Conservation (phyloP, 2,888 invertebrate genomes). For the Emesis russula region DNA sequence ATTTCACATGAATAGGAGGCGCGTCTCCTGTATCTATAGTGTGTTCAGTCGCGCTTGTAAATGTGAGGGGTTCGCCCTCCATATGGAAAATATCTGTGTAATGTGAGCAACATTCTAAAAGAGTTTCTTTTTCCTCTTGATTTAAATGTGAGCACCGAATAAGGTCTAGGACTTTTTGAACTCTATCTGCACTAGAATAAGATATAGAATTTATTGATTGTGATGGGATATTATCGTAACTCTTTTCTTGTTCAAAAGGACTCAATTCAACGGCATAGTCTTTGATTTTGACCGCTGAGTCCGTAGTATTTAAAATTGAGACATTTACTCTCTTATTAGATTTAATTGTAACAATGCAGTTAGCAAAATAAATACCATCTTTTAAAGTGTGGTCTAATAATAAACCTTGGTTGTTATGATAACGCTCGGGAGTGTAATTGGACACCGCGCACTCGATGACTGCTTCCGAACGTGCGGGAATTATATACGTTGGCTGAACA, state of each 20-base stretch:
- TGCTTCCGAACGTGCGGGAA: conserved; percentile 45
- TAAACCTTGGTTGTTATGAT: conserved; percentile 40
- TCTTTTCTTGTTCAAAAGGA: not conserved
- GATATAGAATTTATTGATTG: conserved; percentile 22
- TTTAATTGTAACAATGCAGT: conserved; percentile 66
- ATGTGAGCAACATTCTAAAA: conserved; percentile 41
- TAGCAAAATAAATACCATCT: conserved; percentile 62
- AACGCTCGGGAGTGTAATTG: conserved; percentile 40
- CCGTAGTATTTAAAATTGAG: conserved; percentile 66
- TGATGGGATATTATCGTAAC: not conserved
- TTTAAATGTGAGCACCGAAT: conserved; percentile 36
- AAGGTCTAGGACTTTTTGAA: conserved; percentile 11
- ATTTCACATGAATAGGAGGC: conserved; percentile 76
- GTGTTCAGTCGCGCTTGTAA: conserved; percentile 62
- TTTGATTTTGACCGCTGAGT: conserved; percentile 49
- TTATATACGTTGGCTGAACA: conserved; percentile 35
- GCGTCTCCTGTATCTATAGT: conserved; percentile 58
- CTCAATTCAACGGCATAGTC: conserved; percentile 38
- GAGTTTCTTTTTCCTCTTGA: conserved; percentile 50
- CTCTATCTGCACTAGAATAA: conserved; percentile 13
- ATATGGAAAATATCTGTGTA: not conserved
- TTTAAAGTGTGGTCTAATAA: conserved; percentile 50
- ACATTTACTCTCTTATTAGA: conserved; percentile 66
- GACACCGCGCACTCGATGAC: conserved; percentile 40
- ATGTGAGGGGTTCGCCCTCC: conserved; percentile 43